Conservation (phyloP, 2,113 vertebrate genomes). For the Cyanoderma ruficeps region DNA sequence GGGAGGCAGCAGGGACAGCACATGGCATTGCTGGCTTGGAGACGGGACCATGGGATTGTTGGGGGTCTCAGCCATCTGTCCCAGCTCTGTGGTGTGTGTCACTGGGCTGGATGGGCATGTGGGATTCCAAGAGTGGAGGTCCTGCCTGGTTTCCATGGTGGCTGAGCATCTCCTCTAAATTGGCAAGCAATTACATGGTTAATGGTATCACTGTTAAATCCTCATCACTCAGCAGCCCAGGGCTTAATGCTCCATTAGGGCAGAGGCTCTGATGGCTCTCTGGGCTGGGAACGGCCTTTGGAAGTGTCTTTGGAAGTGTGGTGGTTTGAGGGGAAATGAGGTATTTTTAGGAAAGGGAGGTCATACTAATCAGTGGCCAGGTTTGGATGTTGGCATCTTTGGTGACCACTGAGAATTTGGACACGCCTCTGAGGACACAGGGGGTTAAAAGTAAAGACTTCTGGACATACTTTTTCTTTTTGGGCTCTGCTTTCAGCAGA, state of each 20-base stretch:
- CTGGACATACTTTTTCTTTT: too few species aligned
- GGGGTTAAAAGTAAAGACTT: too few species aligned
- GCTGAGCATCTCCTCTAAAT: constrained; percentile 39
- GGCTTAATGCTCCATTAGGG: constrained; percentile 62
- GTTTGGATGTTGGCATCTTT: too few species aligned
- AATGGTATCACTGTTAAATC: constrained; percentile 57
- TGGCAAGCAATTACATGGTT: constrained; percentile 62
- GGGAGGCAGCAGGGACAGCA: neutral
- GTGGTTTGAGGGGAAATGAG: too few species aligned
- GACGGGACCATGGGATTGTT: rapidly evolving
- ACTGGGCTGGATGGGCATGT: rapidly evolving
- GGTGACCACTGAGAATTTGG: too few species aligned
- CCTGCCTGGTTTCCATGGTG: neutral
- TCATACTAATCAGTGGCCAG: too few species aligned
- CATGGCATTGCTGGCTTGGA: neutral
- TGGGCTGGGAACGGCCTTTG: neutral
- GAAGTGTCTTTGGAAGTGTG: too few species aligned
- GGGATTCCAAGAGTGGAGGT: neutral
- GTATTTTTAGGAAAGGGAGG: too few species aligned
- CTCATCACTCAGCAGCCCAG: constrained; percentile 40
- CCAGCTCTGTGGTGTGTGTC: neutral
- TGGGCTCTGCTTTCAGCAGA: too few species aligned
- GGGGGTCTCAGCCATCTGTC: neutral
- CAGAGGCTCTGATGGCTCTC: constrained; percentile 36
- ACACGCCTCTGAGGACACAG: too few species aligned